Conservation (phyloP, 2,797 vertebrate genomes). For the Anguilla pacifica region DNA sequence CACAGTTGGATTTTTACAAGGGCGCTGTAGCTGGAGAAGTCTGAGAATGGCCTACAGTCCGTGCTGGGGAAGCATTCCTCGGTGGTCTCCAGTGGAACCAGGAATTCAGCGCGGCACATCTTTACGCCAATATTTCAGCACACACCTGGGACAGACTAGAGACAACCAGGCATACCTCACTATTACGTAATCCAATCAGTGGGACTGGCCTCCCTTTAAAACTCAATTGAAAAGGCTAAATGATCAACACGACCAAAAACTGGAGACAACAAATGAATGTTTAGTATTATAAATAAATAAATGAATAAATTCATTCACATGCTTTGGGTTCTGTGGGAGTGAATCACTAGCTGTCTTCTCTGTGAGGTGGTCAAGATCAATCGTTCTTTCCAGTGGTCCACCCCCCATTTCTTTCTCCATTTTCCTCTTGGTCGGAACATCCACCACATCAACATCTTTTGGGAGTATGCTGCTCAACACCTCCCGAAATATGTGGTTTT, state of each 20-base stretch:
- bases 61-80: background rate
- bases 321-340: background rate
- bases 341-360: background rate
- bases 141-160: background rate
- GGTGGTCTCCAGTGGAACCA: background rate
- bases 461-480: background rate
- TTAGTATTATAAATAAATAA: background rate
- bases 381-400: background rate
- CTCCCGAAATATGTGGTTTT: background rate
- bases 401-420: background rate
- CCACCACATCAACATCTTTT: background rate
- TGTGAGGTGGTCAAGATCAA: background rate
- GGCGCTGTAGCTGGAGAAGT: background rate
- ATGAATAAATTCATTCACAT: background rate
- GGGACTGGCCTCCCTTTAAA: background rate
- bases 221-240: no score
- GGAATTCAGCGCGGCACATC: background rate
- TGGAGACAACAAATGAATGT: background rate
- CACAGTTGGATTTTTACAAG: background rate
- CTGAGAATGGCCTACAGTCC: background rate
- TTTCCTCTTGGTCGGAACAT: background rate
- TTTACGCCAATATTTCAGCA: background rate
- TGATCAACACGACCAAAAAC: background rate
- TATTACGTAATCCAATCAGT: background rate
- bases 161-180: background rate